Conservation (phyloP, 2,888 invertebrate genomes). For the Melanostoma mellinum region DNA sequence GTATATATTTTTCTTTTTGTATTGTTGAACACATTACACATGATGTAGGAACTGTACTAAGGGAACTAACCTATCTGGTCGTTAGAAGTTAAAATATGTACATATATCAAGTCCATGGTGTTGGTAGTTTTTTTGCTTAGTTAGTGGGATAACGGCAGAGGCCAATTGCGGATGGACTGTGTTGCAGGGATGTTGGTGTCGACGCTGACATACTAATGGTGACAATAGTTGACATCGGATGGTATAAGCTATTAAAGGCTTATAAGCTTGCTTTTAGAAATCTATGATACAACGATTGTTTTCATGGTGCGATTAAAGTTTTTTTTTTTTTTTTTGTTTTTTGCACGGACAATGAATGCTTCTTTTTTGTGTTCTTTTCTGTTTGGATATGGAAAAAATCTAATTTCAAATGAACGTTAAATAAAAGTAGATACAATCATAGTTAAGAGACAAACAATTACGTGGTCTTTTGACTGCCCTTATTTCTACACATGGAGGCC, state of each 20-base stretch:
- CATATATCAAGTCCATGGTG: slow-evolving; percentile 14
- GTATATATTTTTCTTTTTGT: slow-evolving; percentile 9
- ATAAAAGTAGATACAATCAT: too few relatives aligned
- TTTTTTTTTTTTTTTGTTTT: too few relatives aligned
- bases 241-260: slow-evolving; percentile 20
- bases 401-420: too few relatives aligned
- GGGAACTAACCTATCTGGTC: slow-evolving; percentile 20
- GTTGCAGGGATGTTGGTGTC: background rate
- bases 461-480: too few relatives aligned
- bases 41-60: slow-evolving; percentile 26
- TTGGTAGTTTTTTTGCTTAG: background rate
- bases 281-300: slow-evolving; percentile 1
- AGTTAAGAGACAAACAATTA: too few relatives aligned
- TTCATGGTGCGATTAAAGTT: background rate
- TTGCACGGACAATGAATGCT: too few relatives aligned
- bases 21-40: slow-evolving; percentile 29
- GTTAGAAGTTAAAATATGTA: slow-evolving; percentile 41
- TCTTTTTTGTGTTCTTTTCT: too few relatives aligned
- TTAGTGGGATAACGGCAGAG: slow-evolving; percentile 3
- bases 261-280: slow-evolving; percentile 16
- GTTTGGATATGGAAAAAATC: too few relatives aligned
- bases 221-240: slow-evolving; percentile 31
- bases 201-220: slow-evolving; percentile 28
- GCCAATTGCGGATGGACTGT: slow-evolving; percentile 23
- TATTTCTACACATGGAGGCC: too few relatives aligned